phyloP scores from a whole-genome alignment of 2,113 vertebrate species.

The Poeciliopsis retropinna region DNA sequence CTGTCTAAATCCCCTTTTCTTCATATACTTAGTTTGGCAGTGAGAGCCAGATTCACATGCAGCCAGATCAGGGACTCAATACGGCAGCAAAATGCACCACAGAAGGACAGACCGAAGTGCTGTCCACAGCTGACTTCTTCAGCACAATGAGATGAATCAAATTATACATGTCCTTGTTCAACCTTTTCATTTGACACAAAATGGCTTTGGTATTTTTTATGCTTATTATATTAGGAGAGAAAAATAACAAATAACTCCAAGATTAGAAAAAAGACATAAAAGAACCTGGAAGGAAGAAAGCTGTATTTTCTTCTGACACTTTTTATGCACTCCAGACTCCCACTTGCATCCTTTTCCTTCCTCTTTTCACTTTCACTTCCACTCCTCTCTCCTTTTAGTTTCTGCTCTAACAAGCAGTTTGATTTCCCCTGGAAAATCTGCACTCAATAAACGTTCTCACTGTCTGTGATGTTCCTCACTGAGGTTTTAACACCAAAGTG shows the following conservation, averaged over 20 bases:
- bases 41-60: conserved; percentile 55
- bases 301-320: conserved; percentile 60
- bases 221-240: not conserved
- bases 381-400: conserved; percentile 59
- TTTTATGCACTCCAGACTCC: conserved; percentile 62
- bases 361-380: conserved; percentile 50
- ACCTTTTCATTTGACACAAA: conserved; percentile 1
- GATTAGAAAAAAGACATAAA: conserved; percentile 22
- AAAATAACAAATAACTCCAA: not conserved
- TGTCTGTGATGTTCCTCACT: conserved; percentile 41
- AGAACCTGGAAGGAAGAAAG: conserved; percentile 36
- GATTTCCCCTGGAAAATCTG: conserved; percentile 76
- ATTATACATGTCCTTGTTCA: conserved; percentile 10
- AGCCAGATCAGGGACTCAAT: conserved; percentile 50
- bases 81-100: conserved; percentile 57
- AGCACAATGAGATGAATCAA: conserved; percentile 38
- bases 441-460: conserved; percentile 60
- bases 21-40: conserved; percentile 42
- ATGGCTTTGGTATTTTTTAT: conserved; percentile 4
- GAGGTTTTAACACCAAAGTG: conserved; percentile 48
- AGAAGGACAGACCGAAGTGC: conserved; percentile 21
- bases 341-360: conserved; percentile 57
- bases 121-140: conserved; percentile 41
- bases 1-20: conserved; percentile 29
- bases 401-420: conserved; percentile 70